Percentiles rank a stretch among this genome's conserved stretches.
These are phyloP conservation scores for Chloroclystis v-ata DNA, from an alignment of 2,888 invertebrate genomes.

Conservation along the genomic window DNA sequence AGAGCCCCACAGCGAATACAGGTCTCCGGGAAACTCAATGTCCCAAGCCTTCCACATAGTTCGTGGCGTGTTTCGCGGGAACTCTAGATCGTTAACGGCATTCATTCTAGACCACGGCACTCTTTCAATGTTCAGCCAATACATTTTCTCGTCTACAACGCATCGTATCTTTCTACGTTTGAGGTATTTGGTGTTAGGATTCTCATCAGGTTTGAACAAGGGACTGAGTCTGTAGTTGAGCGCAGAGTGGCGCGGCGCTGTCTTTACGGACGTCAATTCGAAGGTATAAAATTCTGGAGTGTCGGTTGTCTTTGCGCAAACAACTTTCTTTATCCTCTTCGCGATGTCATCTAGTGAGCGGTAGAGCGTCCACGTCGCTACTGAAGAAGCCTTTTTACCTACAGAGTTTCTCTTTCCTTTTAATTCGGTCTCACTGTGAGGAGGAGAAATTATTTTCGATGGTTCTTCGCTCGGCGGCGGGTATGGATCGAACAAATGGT, in stretches of 20 bases:
- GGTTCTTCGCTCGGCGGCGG: conserved; percentile 48
- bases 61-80: conserved; percentile 51
- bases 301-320: conserved; percentile 36
- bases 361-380: conserved; percentile 72
- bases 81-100: conserved; percentile 55
- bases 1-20: conserved; percentile 83
- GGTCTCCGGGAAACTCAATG: conserved; percentile 81
- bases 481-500: conserved; percentile 82
- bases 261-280: conserved; percentile 75
- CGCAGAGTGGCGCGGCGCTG: conserved; percentile 69
- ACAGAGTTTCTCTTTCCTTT: conserved; percentile 1
- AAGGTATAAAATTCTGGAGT: conserved; percentile 76
- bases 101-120: conserved; percentile 67
- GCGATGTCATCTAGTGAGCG: conserved; percentile 52
- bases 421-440: conserved; percentile 7
- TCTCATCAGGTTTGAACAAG: conserved; percentile 60
- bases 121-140: conserved; percentile 62
- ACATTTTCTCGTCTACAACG: conserved; percentile 70
- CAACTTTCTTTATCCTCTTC: conserved; percentile 47
- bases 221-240: conserved; percentile 66
- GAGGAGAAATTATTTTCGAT: conserved; percentile 11
- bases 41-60: conserved; percentile 82
- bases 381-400: conserved; percentile 33
- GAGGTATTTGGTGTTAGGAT: conserved; percentile 59
- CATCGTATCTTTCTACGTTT: conserved; percentile 47